Evolutionary conservation across 2,113 vertebrate genomes (phyloP), one percentile per base, ranked within the genome.

Genomic region (Crotophaga sulcirostris): DNA sequence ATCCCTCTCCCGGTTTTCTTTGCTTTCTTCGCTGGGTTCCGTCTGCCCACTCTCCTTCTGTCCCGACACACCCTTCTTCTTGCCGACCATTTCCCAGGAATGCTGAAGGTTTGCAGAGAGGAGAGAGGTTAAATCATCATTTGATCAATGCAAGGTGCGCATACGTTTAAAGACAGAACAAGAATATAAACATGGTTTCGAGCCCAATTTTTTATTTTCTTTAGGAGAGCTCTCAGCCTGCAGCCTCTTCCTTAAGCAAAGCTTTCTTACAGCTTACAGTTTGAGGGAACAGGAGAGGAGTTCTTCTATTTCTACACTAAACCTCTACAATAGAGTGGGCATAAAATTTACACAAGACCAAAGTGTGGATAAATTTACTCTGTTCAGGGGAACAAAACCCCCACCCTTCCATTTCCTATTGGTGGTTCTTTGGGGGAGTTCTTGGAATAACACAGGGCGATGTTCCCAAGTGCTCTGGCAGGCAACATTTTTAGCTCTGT

Each of bases 21-120:
- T 99, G 94, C 98, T 98, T 92, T 99, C 99, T 51, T 99, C 99
- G 24, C 98, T 98, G 52, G 98, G 96, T 72, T 99, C 99, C 6
- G 97, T 96, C 95, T 98, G 99, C 79, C 98, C 98, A 3, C 97
- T 97, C 95, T 99, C 99, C 98, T 99, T 99, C 97, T 99, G 99
- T 77, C 99, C 99, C 0, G 99, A 99, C 89, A 99, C 98, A 9
- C 99, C 98, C 88, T 99, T 99, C 98, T 99, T 99, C 98, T 99
- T 99, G 52, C 99, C 99, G 12, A 99, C 99, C 99, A 99, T 99
- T 79, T 99, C 99, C 99, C 99, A 99, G 75, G 99, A 99, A 94
- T 99, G 99, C 99, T 99, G 90, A 5, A 69, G 31, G 44, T 51
- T 45, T 34, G 66, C 29, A 87, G 58, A 86, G 18, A 19, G 25